Percentiles rank a stretch among this genome's conserved stretches.
phyloP scores from a whole-genome alignment of 2,797 vertebrate species.

The Clarias fuscus region DNA sequence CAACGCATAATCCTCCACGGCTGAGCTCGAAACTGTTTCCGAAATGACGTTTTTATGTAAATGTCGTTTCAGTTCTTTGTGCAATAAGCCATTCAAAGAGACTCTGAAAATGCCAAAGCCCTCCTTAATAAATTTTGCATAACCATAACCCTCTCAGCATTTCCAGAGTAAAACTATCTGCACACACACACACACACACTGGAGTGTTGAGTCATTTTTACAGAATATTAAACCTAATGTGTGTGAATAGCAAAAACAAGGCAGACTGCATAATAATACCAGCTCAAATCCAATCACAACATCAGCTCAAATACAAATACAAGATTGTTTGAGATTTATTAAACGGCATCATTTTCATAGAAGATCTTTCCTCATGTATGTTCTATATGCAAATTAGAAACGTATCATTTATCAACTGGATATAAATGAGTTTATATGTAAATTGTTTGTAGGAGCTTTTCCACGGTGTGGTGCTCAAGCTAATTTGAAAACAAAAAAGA shows the following conservation, averaged over 20 bases:
- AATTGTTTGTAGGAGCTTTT: background rate
- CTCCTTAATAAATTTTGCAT: background rate
- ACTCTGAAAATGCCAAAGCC: background rate
- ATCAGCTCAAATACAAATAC: background rate
- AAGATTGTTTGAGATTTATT: background rate
- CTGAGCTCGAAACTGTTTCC: background rate
- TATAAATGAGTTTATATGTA: background rate
- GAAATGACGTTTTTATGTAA: background rate
- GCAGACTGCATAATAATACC: background rate
- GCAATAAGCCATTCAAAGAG: conserved; percentile 3
- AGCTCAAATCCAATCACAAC: background rate
- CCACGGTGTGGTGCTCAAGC: background rate
- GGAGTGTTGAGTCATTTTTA: background rate
- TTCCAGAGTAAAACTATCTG: background rate
- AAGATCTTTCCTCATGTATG: background rate
- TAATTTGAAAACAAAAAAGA: background rate
- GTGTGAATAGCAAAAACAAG: background rate
- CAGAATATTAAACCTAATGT: background rate
- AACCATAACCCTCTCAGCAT: background rate
- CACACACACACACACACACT: background rate
- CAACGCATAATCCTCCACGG: background rate
- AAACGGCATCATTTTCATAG: background rate
- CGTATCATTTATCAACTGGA: too few species aligned
- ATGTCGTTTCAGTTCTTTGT: background rate
- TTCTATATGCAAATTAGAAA: background rate